Percentiles rank a stretch among this genome's conserved stretches.
These are phyloP conservation scores for Papilio glaucus DNA, from an alignment of 1,140 invertebrate genomes.

Conservation along the genomic window DNA sequence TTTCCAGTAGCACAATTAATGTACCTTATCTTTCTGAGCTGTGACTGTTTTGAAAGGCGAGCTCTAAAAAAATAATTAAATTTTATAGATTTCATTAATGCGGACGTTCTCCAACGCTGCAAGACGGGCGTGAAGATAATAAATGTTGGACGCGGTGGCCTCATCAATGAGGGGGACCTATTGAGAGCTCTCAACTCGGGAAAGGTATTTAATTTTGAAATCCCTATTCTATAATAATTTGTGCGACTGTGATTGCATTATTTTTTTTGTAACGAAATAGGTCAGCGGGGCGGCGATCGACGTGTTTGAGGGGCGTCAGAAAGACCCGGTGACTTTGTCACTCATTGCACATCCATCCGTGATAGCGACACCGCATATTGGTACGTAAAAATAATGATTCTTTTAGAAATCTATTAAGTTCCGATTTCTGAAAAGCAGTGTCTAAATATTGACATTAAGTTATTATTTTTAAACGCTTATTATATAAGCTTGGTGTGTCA, in stretches of 20 bases:
- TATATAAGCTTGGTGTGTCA: too few relatives aligned
- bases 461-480: too few relatives aligned
- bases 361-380: conserved; percentile 96
- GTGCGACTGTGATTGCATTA: neutral
- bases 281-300: conserved; percentile 97
- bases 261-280: conserved; percentile 44
- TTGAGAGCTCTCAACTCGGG: conserved; percentile 89
- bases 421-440: too few relatives aligned
- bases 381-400: conserved; percentile 71
- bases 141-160: conserved; percentile 98
- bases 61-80: too few relatives aligned
- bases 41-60: neutral
- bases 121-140: conserved; percentile 95
- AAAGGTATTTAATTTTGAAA: conserved; percentile 75
- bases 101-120: conserved; percentile 89
- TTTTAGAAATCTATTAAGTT: too few relatives aligned
- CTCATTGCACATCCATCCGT: conserved; percentile 92
- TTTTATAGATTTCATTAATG: conserved; percentile 93
- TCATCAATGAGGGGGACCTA: conserved; percentile 92
- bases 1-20: neutral
- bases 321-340: conserved; percentile 86
- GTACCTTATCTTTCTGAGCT: neutral
- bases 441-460: too few relatives aligned
- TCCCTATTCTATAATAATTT: too few relatives aligned
- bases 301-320: conserved; percentile 94